These are phyloP conservation scores for Emydocephalus ijimae DNA, from an alignment of 2,113 vertebrate species.

Conservation along the genomic window DNA sequence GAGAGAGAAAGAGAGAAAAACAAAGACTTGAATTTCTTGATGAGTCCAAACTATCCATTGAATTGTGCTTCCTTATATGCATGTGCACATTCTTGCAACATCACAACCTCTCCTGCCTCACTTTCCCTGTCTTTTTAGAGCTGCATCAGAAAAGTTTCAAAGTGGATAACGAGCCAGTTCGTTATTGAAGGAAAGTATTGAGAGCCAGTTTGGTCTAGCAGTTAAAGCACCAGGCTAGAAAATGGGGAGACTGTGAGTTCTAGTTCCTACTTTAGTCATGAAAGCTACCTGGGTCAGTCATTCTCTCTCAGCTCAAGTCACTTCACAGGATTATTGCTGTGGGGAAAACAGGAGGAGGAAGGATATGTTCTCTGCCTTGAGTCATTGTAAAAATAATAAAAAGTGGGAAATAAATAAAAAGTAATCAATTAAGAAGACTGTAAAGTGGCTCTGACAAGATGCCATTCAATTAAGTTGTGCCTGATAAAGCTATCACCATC, in stretches of 20 bases:
- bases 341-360: background rate
- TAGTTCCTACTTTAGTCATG: no score
- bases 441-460: constrained; percentile 70
- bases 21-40: constrained; percentile 54
- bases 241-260: no score
- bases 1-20: background rate
- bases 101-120: background rate
- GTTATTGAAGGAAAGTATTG: constrained; percentile 59
- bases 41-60: constrained; percentile 56
- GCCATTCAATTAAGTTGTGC: constrained; percentile 55
- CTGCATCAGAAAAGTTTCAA: constrained; percentile 66
- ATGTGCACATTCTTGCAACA: background rate
- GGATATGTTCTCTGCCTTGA: background rate
- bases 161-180: constrained; percentile 58
- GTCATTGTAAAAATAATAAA: background rate
- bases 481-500: constrained; percentile 69
- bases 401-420: background rate
- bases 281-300: background rate
- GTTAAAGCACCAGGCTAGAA: no score
- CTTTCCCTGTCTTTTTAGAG: constrained; percentile 52
- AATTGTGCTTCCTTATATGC: constrained; percentile 53
- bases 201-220: background rate
- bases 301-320: background rate
- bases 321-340: background rate
- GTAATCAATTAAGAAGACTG: constrained; percentile 62